Percentiles rank a stretch among this genome's conserved stretches.
These are phyloP conservation scores for Papilio gigon DNA, from an alignment of 2,888 invertebrate genomes.

Conservation along the genomic window DNA sequence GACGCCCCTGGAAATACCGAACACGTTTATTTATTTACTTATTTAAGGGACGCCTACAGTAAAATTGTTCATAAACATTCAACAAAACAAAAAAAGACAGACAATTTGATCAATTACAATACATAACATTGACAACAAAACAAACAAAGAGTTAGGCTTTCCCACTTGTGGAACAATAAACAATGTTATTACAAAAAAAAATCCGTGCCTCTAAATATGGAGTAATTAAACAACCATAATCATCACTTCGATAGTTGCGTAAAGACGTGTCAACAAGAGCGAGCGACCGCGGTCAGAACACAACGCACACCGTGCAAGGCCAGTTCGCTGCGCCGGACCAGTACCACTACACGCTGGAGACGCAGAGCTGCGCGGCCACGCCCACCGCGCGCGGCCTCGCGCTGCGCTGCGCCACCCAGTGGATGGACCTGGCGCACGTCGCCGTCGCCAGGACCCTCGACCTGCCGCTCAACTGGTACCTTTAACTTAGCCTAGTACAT, in stretches of 20 bases:
- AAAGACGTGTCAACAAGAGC: slow-evolving; percentile 62
- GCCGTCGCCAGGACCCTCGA: slow-evolving; percentile 80
- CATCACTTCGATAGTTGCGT: slow-evolving; percentile 56
- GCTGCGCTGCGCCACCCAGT: slow-evolving; percentile 83
- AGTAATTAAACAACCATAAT: too few relatives aligned
- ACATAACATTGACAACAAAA: too few relatives aligned
- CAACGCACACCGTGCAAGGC: slow-evolving; percentile 81
- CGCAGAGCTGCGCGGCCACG: slow-evolving; percentile 80
- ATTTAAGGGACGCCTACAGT: too few relatives aligned
- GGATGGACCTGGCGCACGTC: slow-evolving; percentile 83
- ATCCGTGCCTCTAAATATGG: too few relatives aligned
- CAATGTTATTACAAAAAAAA: too few relatives aligned
- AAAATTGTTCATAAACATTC: too few relatives aligned
- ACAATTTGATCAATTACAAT: too few relatives aligned
- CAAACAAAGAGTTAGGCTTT: too few relatives aligned
- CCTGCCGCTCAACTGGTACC: slow-evolving; percentile 83
- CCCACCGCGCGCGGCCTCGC: slow-evolving; percentile 51
- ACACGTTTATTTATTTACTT: too few relatives aligned
- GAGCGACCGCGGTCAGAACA: slow-evolving; percentile 64
- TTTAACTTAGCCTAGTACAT: not conserved
- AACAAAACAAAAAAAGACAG: too few relatives aligned
- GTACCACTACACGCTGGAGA: slow-evolving; percentile 91
- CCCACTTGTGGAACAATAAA: too few relatives aligned
- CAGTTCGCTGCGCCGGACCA: slow-evolving; percentile 82
- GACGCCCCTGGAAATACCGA: too few relatives aligned